Conservation (phyloP, 1,140 invertebrate species). For the Cydia pomonella region DNA sequence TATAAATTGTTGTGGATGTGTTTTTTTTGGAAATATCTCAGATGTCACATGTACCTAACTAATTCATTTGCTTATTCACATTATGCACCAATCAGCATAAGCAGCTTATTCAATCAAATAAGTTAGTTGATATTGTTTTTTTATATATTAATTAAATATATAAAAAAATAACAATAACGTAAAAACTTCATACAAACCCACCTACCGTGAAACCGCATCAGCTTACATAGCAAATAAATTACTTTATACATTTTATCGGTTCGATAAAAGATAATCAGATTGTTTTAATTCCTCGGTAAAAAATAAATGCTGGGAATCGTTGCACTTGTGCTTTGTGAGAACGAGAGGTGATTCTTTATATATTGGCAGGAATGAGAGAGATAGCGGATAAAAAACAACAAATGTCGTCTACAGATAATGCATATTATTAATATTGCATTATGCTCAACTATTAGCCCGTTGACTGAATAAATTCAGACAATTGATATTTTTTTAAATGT, state of each 20-base stretch:
- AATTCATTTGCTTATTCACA: too few species aligned
- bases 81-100: too few species aligned
- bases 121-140: too few species aligned
- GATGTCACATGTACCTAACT: too few species aligned
- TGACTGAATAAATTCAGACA: background rate
- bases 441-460: background rate
- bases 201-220: conserved; percentile 64
- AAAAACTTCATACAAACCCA: conserved; percentile 53
- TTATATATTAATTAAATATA: background rate
- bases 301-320: conserved; percentile 59
- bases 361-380: conserved; percentile 2
- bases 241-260: conserved; percentile 57
- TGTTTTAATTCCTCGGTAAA: conserved; percentile 61
- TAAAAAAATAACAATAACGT: conserved; percentile 41
- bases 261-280: conserved; percentile 72
- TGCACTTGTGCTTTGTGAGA: conserved; percentile 53
- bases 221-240: conserved; percentile 61
- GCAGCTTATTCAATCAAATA: too few species aligned
- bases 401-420: background rate
- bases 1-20: too few species aligned
- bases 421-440: background rate
- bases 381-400: conserved; percentile 24
- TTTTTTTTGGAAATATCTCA: too few species aligned
- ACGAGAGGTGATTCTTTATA: background rate
- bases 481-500: too few species aligned